These are phyloP conservation scores for Cremastobaeus sp. DNA, from an alignment of 2,888 invertebrate species.

Conservation along the genomic window DNA sequence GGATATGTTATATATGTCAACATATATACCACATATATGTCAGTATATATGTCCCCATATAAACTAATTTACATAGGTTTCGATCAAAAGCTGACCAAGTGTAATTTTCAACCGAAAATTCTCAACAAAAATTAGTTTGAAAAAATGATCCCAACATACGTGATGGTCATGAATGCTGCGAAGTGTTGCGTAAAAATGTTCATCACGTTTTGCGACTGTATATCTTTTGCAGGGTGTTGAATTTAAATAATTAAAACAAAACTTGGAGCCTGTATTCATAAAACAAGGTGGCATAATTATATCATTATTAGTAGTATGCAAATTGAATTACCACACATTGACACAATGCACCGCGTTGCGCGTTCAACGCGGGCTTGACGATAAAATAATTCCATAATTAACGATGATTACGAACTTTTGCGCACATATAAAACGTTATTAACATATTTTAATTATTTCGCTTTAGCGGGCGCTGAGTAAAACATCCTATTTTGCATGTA, in stretches of 20 bases:
- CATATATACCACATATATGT: no score
- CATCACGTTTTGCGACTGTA: constrained; percentile 2
- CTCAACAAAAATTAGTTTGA: no score
- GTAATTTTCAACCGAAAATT: no score
- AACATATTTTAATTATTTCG: constrained; percentile 44
- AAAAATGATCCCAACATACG: no score
- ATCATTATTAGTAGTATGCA: constrained; percentile 36
- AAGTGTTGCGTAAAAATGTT: no score
- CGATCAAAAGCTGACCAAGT: no score
- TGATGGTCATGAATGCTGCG: no score
- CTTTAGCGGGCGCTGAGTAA: constrained; percentile 2
- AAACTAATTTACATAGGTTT: no score
- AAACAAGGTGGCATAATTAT: constrained; percentile 17
- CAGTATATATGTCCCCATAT: no score
- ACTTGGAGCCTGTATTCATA: constrained; percentile 7
- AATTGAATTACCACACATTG: constrained; percentile 39
- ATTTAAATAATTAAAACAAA: constrained; percentile 5
- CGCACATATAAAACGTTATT: constrained; percentile 30
- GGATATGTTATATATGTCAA: no score
- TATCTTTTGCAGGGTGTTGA: constrained; percentile 6
- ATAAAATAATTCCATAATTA: constrained; percentile 42
- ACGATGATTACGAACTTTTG: constrained; percentile 39
- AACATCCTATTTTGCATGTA: constrained; percentile 17
- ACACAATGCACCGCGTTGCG: constrained; percentile 38
- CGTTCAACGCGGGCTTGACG: constrained; percentile 16